Base-by-base conservation (phyloP, 2,888 invertebrate genomes). In the Schrankia costaestrigalis region DNA sequence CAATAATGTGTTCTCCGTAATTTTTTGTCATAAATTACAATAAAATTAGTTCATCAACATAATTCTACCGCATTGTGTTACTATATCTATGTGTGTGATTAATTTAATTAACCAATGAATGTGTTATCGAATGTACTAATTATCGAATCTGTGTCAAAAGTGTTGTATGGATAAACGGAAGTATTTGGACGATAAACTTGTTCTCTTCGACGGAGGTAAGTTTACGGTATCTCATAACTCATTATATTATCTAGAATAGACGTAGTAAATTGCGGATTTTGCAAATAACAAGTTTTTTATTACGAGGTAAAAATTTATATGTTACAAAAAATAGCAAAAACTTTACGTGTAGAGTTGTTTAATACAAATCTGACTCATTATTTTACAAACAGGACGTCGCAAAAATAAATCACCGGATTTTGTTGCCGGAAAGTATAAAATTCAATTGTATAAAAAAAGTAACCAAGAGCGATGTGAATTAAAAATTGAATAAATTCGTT, bases 81-180 rank as follows among this genome's bases (percentile, higher is more conserved):
- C 47, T 55, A 46, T 52, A 35, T 47, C 55, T 56, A 50, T 60
- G 58, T 57, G 56, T 58, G 57, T 60, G 54, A 52, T n/a, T n/a
- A n/a, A n/a, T 50, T 50, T 53, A 41, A 53, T 49, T 43, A 52
- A 35, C 8, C 23, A 23, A 27, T 46, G 59, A 59, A 45, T 53
- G 48, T 40, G 55, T 56, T 49, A 53, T 43, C 42, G 44, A 54
- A 52, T 48, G 41, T 46, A 53, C 46, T 63, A 56, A 63, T 63
- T 61, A 59, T 42, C 35, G 29, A 48, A 50, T 58, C 35, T 48
- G 53, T 50, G 56, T 46, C 58, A 54, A 39, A 42, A 49, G 67
- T 63, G 65, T 57, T 61, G 55, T 62, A 58, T 56, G 45, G 46
- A 56, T 56, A 41, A 57, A 51, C 55, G 55, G 57, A 60, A 58